Evolutionary conservation across 2,888 invertebrate genomes (phyloP).

Genomic region (Allolobophora icterica): DNA sequence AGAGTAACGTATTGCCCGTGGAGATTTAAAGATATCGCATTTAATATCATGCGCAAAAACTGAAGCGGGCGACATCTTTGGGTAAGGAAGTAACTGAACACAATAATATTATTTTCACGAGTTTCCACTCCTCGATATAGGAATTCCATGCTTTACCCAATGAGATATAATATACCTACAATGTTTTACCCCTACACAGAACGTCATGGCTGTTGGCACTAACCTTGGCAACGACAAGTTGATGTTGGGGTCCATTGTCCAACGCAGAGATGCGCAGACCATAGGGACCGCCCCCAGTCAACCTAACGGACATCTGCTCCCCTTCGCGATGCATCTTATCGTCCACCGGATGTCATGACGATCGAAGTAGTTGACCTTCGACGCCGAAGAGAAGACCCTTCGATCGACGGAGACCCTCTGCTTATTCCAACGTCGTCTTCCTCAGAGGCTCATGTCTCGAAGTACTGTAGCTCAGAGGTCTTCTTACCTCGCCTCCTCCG

Average conservation of each 20-base stretch:
- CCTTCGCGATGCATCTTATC: background rate
- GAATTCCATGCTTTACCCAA: no score
- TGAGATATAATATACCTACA: no score
- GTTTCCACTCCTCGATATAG: no score
- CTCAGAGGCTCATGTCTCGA: background rate
- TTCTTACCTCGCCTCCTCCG: background rate
- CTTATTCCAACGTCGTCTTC: background rate
- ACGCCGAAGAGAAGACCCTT: background rate
- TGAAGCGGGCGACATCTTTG: no score
- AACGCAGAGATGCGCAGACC: background rate
- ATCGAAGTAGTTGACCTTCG: background rate
- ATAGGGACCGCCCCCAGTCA: slow-evolving; percentile 2
- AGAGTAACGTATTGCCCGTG: no score
- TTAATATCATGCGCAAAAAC: no score
- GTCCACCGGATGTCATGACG: background rate
- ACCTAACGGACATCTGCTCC: background rate
- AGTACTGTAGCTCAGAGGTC: background rate
- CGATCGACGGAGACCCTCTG: background rate
- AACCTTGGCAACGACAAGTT: slow-evolving; percentile 12
- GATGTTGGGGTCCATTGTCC: background rate
- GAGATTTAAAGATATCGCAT: no score
- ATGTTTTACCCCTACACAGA: no score
- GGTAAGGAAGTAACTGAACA: no score
- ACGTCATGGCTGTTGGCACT: background rate
- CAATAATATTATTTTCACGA: no score